Evolutionary conservation across 2,797 vertebrate species (phyloP), one percentile per base, ranked within the genome.

Genomic region (Furcifer pardalis): DNA sequence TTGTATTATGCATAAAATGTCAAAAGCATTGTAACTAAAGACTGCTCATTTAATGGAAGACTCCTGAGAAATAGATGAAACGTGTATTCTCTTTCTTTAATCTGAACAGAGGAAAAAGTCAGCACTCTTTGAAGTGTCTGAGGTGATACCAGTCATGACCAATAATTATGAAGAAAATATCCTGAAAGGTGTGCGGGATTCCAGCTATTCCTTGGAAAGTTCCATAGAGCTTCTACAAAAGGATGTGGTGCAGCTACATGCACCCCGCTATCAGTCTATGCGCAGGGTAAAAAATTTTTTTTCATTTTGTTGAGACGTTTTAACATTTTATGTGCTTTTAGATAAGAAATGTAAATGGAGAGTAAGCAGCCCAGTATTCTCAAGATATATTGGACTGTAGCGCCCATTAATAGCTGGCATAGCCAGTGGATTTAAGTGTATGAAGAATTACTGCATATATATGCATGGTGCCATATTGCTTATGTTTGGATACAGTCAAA

Each of bases 111-210:
- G 98, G 96, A 99, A 99, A 95, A 99, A 99, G 96, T 98, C 99
- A 84, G 99, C 99, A 82, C 98, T 99, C 95, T 99, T 99, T 95
- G 98, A 99, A 96, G 98, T 99, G 94, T 98, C 98, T 96, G 99
- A 99, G 96, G 98, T 99, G 95, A 97, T 99, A 95, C 98, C 99
- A 91, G 98, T 99, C 95, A 99, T 99, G 99, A 99, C 99, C 93
- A 99, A 99, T 97, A 99, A 99, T 96, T 99, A 99, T 90, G 99
- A 99, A 97, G 98, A 99, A 97, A 99, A 98, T 96, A 99, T 99
- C 95, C 94, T 99, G 94, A 97, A 97, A 96, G 99, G 99, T 92
- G 98, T 99, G 95, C 98, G 97, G 92, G 97, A 99, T 95, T 98
- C 98, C 95, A 97, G 97, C 97, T 99, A 99, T 96, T 98, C 98